Percentiles rank a stretch among this genome's conserved stretches.
phyloP scores from a whole-genome alignment of 2,888 invertebrate genomes.

The Alviniconcha strummeri region DNA sequence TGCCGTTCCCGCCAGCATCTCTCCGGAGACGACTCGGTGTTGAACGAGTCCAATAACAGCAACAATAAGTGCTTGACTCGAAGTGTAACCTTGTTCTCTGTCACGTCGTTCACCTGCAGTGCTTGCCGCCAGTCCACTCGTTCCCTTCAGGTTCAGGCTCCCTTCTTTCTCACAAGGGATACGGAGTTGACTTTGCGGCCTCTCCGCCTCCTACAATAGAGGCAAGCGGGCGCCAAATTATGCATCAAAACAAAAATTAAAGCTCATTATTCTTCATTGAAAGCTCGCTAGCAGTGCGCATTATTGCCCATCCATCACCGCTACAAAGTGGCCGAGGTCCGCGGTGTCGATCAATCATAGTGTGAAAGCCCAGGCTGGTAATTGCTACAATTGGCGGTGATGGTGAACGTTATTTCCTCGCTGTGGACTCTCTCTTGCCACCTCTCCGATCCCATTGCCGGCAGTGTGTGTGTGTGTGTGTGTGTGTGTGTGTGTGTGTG shows the following conservation, averaged over 20 bases:
- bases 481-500: neutral
- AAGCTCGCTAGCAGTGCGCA: slow-evolving; percentile 27
- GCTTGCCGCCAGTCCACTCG: too few relatives aligned
- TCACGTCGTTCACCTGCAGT: too few relatives aligned
- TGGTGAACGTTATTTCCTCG: slow-evolving; percentile 3
- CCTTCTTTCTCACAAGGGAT: too few relatives aligned
- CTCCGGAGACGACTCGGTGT: too few relatives aligned
- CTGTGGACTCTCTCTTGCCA: neutral
- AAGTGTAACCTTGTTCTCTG: too few relatives aligned
- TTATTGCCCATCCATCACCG: slow-evolving; percentile 27
- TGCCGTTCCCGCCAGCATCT: too few relatives aligned
- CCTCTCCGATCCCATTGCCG: neutral
- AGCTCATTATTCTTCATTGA: slow-evolving; percentile 35
- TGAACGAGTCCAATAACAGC: too few relatives aligned
- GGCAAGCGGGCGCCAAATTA: slow-evolving; percentile 23
- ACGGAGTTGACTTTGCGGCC: too few relatives aligned
- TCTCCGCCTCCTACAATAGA: neutral
- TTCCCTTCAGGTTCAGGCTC: too few relatives aligned
- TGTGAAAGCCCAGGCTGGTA: slow-evolving; percentile 15
- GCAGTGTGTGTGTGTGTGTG: neutral
- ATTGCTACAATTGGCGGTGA: slow-evolving; percentile 13
- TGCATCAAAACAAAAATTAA: slow-evolving; percentile 33
- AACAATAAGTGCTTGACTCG: too few relatives aligned
- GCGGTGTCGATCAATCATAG: slow-evolving; percentile 19
- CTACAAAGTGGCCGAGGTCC: slow-evolving; percentile 22